phyloP scores from a whole-genome alignment of 2,888 invertebrate species.

The Psylliodes chrysocephalus region DNA sequence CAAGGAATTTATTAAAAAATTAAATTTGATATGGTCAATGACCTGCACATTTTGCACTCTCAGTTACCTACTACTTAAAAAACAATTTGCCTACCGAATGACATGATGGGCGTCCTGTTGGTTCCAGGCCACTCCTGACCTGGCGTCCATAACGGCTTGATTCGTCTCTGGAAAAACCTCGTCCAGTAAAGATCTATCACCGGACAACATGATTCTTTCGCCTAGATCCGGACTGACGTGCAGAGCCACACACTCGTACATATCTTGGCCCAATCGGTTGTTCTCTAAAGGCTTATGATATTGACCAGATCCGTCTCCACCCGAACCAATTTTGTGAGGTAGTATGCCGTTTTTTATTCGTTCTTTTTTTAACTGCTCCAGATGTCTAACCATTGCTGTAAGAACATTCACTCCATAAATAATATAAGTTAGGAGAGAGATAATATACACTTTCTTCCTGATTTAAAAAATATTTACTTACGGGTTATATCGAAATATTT shows the following conservation, averaged over 20 bases:
- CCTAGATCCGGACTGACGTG: conserved; percentile 85
- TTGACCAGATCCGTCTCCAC: conserved; percentile 47
- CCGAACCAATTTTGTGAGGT: conserved; percentile 39
- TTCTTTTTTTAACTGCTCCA: conserved; percentile 79
- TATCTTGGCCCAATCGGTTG: conserved; percentile 58
- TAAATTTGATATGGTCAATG: too few species aligned
- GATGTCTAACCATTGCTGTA: conserved; percentile 77
- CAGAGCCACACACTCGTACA: conserved; percentile 82
- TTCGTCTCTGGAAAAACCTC: conserved; percentile 82
- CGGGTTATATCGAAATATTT: conserved; percentile 89
- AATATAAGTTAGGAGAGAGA: neutral
- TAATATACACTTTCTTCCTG: too few species aligned
- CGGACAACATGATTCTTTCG: conserved; percentile 84
- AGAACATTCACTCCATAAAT: conserved; percentile 6
- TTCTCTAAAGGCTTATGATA: conserved; percentile 46
- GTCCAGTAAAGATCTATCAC: conserved; percentile 79
- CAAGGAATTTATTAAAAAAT: too few species aligned
- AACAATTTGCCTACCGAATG: conserved; percentile 75
- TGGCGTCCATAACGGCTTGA: conserved; percentile 82
- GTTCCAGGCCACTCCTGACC: conserved; percentile 81
- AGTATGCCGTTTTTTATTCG: conserved; percentile 69
- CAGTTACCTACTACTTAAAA: too few species aligned
- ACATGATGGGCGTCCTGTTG: conserved; percentile 85
- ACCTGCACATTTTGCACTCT: too few species aligned
- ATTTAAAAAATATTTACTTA: conserved; percentile 69